These are phyloP conservation scores for Acleris literana DNA, from an alignment of 2,888 invertebrate species.

Conservation along the genomic window DNA sequence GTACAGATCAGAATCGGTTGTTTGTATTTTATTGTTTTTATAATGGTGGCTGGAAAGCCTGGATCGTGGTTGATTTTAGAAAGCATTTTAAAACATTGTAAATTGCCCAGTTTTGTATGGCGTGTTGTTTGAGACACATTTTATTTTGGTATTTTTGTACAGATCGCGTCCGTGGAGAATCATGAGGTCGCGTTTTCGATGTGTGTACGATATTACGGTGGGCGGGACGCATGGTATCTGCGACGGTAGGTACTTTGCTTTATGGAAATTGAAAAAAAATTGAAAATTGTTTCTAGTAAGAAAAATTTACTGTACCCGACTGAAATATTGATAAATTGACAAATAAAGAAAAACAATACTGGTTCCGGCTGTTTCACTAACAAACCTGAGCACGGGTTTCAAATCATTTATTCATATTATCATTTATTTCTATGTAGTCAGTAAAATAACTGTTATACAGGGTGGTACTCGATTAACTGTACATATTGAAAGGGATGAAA, in stretches of 20 bases:
- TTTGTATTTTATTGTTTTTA: constrained; percentile 61
- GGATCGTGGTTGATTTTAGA: constrained; percentile 50
- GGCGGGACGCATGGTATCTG: constrained; percentile 14
- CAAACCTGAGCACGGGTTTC: no score
- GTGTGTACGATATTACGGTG: constrained; percentile 56
- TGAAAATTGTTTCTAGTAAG: constrained; percentile 66
- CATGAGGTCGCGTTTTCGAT: constrained; percentile 70
- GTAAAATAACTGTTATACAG: no score
- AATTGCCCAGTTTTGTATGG: constrained; percentile 70
- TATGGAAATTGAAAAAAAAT: constrained; percentile 67
- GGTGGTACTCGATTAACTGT: no score
- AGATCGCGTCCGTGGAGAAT: constrained; percentile 65
- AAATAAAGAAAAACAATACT: constrained; percentile 70
- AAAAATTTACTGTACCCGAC: constrained; percentile 76
- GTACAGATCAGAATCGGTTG: constrained; percentile 60
- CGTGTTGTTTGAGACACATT: constrained; percentile 67
- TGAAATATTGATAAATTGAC: constrained; percentile 69
- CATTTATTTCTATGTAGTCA: no score
- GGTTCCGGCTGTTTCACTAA: constrained; percentile 47
- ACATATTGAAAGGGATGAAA: no score
- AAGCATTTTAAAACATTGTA: constrained; percentile 62
- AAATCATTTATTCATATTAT: no score
- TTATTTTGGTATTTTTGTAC: constrained; percentile 74
- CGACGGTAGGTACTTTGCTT: constrained; percentile 32
- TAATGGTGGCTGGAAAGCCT: constrained; percentile 36